Percentiles rank a stretch among this genome's conserved stretches.
phyloP scores from a whole-genome alignment of 2,797 vertebrate species.

The Streptopelia turtur region DNA sequence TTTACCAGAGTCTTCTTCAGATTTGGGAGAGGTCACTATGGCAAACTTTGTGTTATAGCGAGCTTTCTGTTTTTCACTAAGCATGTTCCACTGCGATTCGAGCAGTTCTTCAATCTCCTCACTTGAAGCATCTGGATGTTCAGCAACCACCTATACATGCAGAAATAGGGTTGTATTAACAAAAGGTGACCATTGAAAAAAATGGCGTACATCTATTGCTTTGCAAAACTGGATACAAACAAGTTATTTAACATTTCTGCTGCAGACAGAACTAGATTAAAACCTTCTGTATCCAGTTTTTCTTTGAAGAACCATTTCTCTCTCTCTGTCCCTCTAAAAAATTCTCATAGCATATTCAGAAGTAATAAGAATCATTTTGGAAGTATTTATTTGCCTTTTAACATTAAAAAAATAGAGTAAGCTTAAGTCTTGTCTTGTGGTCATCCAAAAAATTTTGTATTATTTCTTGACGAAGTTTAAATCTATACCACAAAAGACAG shows the following conservation, averaged over 20 bases:
- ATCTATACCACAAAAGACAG: not conserved
- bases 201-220: not conserved
- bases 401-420: not conserved
- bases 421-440: not conserved
- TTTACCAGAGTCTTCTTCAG: constrained; percentile 84
- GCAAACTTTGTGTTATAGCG: constrained; percentile 84
- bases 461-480: not conserved
- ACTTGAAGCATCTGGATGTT: constrained; percentile 82
- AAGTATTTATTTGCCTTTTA: not conserved
- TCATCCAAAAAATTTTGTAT: not conserved
- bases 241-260: not conserved
- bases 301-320: not conserved
- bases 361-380: not conserved
- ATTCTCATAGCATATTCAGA: not conserved
- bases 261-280: not conserved
- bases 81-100: constrained; percentile 85
- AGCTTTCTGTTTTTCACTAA: constrained; percentile 83
- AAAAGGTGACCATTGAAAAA: not conserved
- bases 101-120: constrained; percentile 85
- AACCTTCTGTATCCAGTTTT: not conserved
- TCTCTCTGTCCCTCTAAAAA: not conserved
- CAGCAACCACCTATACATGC: constrained; percentile 77
- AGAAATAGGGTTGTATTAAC: constrained; percentile 58
- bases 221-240: not conserved
- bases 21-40: constrained; percentile 79